Base-by-base conservation (phyloP, 2,113 vertebrate genomes). In the Eonycteris spelaea region DNA sequence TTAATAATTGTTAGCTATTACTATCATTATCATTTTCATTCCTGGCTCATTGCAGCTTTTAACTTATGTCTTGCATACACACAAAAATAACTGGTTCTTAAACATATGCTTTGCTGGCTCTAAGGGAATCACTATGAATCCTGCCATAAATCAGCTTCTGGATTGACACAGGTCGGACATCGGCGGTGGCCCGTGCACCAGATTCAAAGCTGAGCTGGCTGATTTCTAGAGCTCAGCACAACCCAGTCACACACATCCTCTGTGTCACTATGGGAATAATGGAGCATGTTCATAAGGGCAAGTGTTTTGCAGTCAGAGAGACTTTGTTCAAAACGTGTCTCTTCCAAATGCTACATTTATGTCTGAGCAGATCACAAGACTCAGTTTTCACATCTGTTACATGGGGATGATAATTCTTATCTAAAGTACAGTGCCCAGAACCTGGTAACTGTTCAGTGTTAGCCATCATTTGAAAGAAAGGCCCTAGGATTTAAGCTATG, bases 381-480 rank as follows among this genome's bases (percentile, higher is more conserved):
- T 86, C 63, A 22, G n/a, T 65, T 91, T 87, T 59, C n/a, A 65
- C 35, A 24, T 38, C 45, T 87, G 13, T 77, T 40, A 85, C 55
- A 33, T 35, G 63, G 35, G 13, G 3, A 13, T 6, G 16, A 67
- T 11, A 11, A 78, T 90, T 82, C 40, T 68, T 68, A 83, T 53
- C 74, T 35, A 71, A 57, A 84, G 43, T 19, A 77, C 1, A 40
- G 26, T 1, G 4, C n/a, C n/a, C 40, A 57, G 40, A 91, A 30
- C 45, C 40, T 38, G 87, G 53, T 71, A 71, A 70, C 70, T 8
- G 6, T 30, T 88, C 48, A 35, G 19, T 26, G 30, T 74, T 40
- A 40, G 19, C 40, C 73, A 51, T 61, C 51, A 33, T 73, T 82
- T 48, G 40, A 51, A 65, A 68, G 67, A 67, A 57, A 84, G 57